Percentiles rank a stretch among this genome's conserved stretches.
These are phyloP conservation scores for Anhinga rufa DNA, from an alignment of 2,113 vertebrate species.

Conservation along the genomic window DNA sequence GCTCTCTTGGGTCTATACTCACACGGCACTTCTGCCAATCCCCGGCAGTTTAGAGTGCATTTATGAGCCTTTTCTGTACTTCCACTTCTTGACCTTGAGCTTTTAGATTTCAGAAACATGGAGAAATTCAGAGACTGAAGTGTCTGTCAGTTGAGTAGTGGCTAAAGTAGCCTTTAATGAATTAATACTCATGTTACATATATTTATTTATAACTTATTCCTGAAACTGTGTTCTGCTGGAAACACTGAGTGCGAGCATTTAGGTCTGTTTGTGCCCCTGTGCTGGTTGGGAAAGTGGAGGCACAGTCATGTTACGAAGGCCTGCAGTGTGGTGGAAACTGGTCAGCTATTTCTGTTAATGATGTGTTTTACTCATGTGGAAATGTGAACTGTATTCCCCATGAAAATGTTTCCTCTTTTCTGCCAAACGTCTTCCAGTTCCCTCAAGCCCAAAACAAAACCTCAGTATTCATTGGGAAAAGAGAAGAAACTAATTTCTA, in stretches of 20 bases:
- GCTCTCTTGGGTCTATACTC: background rate
- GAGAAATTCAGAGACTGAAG: background rate
- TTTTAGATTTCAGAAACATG: background rate
- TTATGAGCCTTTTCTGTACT: background rate
- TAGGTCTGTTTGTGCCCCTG: background rate
- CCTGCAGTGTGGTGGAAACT: background rate
- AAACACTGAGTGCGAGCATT: background rate
- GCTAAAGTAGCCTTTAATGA: background rate
- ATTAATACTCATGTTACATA: background rate
- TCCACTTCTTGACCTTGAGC: background rate
- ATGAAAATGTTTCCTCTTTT: background rate
- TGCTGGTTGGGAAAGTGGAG: background rate
- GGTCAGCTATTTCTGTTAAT: background rate
- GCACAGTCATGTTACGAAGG: background rate
- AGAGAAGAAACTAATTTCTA: background rate
- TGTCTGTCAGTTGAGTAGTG: background rate
- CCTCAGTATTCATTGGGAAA: background rate
- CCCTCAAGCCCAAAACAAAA: background rate
- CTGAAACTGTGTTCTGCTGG: background rate
- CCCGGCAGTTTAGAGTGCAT: background rate
- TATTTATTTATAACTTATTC: conserved; percentile 40
- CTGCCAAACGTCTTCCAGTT: background rate
- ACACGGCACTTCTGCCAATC: background rate
- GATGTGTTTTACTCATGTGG: background rate
- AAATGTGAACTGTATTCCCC: background rate